Evolutionary conservation across 2,888 invertebrate genomes (phyloP), one percentile per base, ranked within the genome.

Genomic region (Oligia strigilis): DNA sequence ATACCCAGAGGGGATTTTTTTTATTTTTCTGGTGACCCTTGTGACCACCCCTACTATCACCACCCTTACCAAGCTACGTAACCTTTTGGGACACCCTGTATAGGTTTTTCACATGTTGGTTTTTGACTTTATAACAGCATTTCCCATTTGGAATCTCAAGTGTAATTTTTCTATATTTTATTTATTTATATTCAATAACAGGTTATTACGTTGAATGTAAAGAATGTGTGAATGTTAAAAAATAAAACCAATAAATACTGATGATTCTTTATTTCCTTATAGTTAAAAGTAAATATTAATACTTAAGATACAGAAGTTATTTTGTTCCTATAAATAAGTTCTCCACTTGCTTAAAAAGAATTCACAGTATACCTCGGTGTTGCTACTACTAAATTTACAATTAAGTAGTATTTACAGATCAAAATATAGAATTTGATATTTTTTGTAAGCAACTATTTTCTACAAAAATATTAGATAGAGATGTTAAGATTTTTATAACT

Each of bases 261-360:
- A 89, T 90, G 87, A 88, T 90, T 91, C 84, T 93, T 93, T 91
- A 92, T 90, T 93, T 90, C 72, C 87, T 90, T 90, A 89, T 75
- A 87, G 72, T 85, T 84, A 81, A 83, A 91, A 82, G 87, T 89
- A 90, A 88, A 89, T 87, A 91, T 90, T 90, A 92, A 90, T 92
- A 86, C 88, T 88, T 88, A 90, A 85, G 84, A 90, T 88, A 90
- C 75, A 89, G 87, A 88, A 90, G 87, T 88, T 87, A 87, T 83
- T 88, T 88, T 90, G 88, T 90, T 91, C 89, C 86, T 91, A 91
- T 82, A 87, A 85, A 86, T 87, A 91, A 87, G 81, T 85, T 89
- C 75, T 85, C 66, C 80, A 77, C 78, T 84, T 82, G 83, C 78
- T 82, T 81, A 80, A 78, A 87, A 90, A 81, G 72, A 86, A 84